Evolutionary conservation across 1,140 invertebrate genomes (phyloP).

Genomic region (Bombyx mandarina): DNA sequence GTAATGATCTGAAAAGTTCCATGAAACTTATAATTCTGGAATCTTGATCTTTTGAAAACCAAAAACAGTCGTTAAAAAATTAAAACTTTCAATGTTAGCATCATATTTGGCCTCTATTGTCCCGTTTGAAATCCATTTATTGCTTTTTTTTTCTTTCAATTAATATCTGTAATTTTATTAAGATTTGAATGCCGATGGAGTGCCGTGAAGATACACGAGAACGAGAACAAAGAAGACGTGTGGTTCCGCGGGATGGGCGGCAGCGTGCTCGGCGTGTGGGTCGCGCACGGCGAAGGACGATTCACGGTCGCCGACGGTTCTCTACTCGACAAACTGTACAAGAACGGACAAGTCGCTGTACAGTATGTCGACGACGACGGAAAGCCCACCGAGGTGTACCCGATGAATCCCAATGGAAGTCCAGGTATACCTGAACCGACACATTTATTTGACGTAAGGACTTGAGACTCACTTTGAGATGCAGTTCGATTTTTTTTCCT

Average conservation of each 20-base stretch:
- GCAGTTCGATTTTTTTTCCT: background rate
- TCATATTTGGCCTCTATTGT: too few relatives aligned
- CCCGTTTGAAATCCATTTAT: too few relatives aligned
- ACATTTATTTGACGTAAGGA: background rate
- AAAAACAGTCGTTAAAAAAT: too few relatives aligned
- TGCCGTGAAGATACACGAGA: constrained; percentile 79
- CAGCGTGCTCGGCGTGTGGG: constrained; percentile 91
- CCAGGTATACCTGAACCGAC: constrained; percentile 56
- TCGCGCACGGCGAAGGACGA: constrained; percentile 96
- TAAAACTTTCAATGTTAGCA: too few relatives aligned
- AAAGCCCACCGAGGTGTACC: constrained; percentile 84
- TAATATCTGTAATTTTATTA: constrained; percentile 3
- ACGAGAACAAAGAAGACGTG: constrained; percentile 76
- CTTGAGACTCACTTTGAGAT: background rate
- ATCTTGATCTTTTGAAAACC: too few relatives aligned
- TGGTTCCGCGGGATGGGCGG: constrained; percentile 92
- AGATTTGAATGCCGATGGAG: constrained; percentile 89
- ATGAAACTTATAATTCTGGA: too few relatives aligned
- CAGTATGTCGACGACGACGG: constrained; percentile 89
- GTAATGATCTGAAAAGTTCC: too few relatives aligned
- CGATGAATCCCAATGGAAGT: constrained; percentile 95
- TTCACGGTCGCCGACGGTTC: constrained; percentile 73
- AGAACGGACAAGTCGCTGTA: constrained; percentile 79
- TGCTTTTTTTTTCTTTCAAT: constrained; percentile 3
- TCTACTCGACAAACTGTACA: constrained; percentile 73